Evolutionary conservation across 2,797 vertebrate genomes (phyloP), one percentile per base, ranked within the genome.

Genomic region (Dendrocincla fuliginosa): DNA sequence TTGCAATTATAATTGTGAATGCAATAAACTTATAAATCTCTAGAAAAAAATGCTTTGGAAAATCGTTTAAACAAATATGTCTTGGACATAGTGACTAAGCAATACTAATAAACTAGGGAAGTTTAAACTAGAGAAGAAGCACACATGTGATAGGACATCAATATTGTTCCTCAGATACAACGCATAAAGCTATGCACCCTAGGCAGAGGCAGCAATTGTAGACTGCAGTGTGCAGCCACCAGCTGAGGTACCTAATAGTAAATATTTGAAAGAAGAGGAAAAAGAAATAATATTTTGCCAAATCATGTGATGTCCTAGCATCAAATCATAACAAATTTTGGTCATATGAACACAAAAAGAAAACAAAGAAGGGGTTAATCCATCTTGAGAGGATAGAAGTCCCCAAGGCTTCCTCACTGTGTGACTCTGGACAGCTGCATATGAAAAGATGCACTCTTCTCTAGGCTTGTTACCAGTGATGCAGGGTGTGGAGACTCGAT

Each of bases 401-500:
- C 44, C 32, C 35, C 44, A 42, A 57, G 33, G 15, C 30, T 30
- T 52, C 30, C 55, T 5, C 23, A 32, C 9, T 47, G 7, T 42
- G 37, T 22, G 32, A 28, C 32, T 35, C 52, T 52, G 32, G 41
- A 20, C 23, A 84, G 20, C 33, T 65, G 16, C 25, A 88, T 7
- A 2, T 39, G n/a, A 74, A 74, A 86, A 55, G 20, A 35, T 16
- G 3, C 4, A 16, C 11, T 46, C 14, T 41, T 78, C 22, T 47
- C 13, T 41, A n/a, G 22, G 8, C 37, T 83, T 85, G 7, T 28
- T 76, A 25, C 46, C 42, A 52, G 0, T 22, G 25, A 41, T 7
- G 2, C 9, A 22, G 20, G 10, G 3, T 44, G 13, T 35, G 16
- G 13, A 42, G 11, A 13, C 15, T 73, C 0, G 0, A 8, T 42